Base-by-base conservation (phyloP, 2,888 invertebrate genomes). In the Parnassius apollo region DNA sequence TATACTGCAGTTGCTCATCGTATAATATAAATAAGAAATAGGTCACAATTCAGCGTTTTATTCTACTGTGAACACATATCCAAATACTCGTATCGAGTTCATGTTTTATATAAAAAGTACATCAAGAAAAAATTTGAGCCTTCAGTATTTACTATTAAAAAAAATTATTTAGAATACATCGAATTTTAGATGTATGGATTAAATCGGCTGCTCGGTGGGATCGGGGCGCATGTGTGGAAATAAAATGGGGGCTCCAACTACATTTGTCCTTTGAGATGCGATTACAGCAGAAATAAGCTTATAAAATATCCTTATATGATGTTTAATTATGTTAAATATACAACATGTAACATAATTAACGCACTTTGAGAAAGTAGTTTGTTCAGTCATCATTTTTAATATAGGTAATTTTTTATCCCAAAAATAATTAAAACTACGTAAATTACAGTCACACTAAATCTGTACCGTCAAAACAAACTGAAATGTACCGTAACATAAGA, bases 121-220 rank as follows among this genome's bases (percentile, higher is more conserved):
- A 18, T 54, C 18, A n/a, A 46, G 48, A 13, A 58, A 52, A 45
- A 59, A 55, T 54, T 53, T 45, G 46, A 51, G 51, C 44, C n/a
- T 58, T 18, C 50, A 46, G 48, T 11, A 13, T 53, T 52, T 46
- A 22, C 53, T 48, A 57, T 57, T 57, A 46, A 42, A 42, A n/a
- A 42, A 62, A 42, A 48, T n/a, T 18, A 25, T 35, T 35, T 35
- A 35, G 7, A 35, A 35, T 35, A 4, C 7, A 7, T 35, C 35
- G 59, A 71, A 18, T 69, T 70, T 72, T 71, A 66, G 57, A 9
- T 48, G 63, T 72, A 81, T 82, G 77, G 82, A 83, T 80, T 80
- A 75, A 84, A 87, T 86, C 87, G 87, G 86, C 86, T 88, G 86
- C 80, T 83, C 72, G 65, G 71, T 72, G 82, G 80, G 81, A 58